A percentile compares a stretch with the other conserved stretches of the same genome.
phyloP scores from a whole-genome alignment of 2,113 vertebrate genomes.

The rat (Rattus norvegicus) region GRCr8 NC_086025.1:29521001-29521500 shows the following conservation, averaged over 20 bases:
- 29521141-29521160: neutral
- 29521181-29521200: neutral
- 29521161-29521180: neutral
- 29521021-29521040: neutral
- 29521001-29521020: neutral
- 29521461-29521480: neutral
- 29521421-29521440: neutral
- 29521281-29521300: neutral
- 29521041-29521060: neutral
- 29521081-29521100: neutral
- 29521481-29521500: neutral
- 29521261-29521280: neutral
- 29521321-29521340: neutral
- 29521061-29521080: conserved; percentile 4
- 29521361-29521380: neutral
- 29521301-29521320: neutral
- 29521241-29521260: neutral
- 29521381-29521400: neutral
- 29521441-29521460: neutral
- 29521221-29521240: neutral
- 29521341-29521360: neutral
- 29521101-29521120: neutral
- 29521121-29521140: too few relatives aligned
- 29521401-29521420: neutral
- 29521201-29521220: neutral